Evolutionary conservation across 2,797 vertebrate species (phyloP).

Genomic region (Scolopax bukidnonensis): DNA sequence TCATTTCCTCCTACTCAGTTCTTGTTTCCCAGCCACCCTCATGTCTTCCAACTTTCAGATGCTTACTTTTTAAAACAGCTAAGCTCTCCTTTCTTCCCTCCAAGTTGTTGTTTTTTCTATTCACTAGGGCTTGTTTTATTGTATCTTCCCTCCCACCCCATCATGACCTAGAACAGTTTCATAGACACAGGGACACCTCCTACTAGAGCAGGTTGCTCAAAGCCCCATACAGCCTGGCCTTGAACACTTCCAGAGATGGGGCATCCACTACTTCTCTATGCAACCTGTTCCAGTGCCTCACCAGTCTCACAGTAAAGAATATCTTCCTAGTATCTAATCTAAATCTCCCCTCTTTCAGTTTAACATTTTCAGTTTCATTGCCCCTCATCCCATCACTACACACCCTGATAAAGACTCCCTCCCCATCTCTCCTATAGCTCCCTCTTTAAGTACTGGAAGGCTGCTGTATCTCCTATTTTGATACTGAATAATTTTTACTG

Average conservation of each 20-base stretch:
- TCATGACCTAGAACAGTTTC: neutral
- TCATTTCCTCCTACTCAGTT: neutral
- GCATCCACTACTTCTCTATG: neutral
- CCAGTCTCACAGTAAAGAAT: neutral
- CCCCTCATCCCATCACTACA: neutral
- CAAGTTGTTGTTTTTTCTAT: neutral
- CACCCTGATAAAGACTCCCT: neutral
- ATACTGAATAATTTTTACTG: neutral
- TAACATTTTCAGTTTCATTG: neutral
- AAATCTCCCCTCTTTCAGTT: neutral
- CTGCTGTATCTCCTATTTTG: neutral
- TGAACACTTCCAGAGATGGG: neutral
- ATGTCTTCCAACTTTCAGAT: neutral
- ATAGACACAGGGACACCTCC: neutral
- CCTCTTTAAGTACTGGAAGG: neutral
- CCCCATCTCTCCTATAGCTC: neutral
- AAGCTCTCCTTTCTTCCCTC: neutral
- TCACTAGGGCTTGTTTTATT: neutral
- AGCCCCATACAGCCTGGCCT: neutral
- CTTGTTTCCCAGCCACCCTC: neutral
- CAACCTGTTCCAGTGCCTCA: neutral
- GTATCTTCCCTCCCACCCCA: neutral
- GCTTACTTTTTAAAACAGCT: neutral
- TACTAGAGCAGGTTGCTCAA: neutral
- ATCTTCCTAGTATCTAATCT: neutral